Base-by-base conservation (phyloP, 2,113 vertebrate species). In the Cephalopholis sonnerati region DNA sequence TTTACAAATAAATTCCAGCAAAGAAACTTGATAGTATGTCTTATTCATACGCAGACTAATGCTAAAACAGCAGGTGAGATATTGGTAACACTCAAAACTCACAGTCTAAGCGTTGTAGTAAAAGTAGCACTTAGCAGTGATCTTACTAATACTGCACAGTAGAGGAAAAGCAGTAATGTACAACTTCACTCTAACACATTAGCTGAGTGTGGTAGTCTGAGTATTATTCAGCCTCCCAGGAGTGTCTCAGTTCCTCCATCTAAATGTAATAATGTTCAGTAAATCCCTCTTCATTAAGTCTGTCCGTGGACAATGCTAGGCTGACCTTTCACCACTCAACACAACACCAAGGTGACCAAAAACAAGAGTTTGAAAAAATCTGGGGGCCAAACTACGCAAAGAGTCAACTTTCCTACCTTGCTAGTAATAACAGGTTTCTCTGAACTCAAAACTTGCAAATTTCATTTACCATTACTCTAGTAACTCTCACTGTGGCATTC, bases 231-330 rank as follows among this genome's bases (percentile, higher is more conserved):
- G 59, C 27, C 32, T 77, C 54, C n/a, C 68, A 51, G 57, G 12
- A 46, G 65, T 0, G 2, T 50, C 36, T 70, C 36, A 27, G 6
- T 2, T 70, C 46, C 61, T 81, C 46, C 41, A 44, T 24, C 46
- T 44, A 50, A 73, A 17, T 74, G 77, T 74, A 72, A 77, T 62
- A 68, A 83, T 89, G 85, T 87, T 79, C 74, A 87, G 79, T 89
- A 91, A 93, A 87, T 74, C 87, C 51, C 81, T 78, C 41, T 70
- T 88, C 75, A 69, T 92, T 91, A 84, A 50, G 50, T 2, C 41
- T 55, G 36, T 61, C 53, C 67, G 74, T 57, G 65, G 82, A 92
- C 84, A 88, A 91, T 86, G 83, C 24, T 39, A 22, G 6, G 22
- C 50, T 64, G 20, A 68, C 51, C 15, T 41, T 25, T 12, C 48